These are phyloP conservation scores for Crotalus horridus DNA, from an alignment of 2,113 vertebrate species.

Conservation along the genomic window DNA sequence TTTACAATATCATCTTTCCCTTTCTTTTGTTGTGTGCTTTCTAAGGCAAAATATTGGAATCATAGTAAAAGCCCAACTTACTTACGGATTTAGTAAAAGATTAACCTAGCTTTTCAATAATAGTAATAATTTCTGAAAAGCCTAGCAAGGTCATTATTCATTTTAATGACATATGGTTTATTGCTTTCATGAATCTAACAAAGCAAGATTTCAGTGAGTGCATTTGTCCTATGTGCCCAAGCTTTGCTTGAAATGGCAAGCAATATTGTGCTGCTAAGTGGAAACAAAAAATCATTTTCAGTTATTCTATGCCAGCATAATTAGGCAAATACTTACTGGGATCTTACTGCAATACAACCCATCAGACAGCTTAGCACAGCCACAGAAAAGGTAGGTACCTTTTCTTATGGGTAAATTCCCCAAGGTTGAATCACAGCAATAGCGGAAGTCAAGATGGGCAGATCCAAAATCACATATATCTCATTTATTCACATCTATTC, in stretches of 20 bases:
- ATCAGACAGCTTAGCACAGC: background rate
- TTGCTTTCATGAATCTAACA: constrained; percentile 17
- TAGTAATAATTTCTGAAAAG: constrained; percentile 45
- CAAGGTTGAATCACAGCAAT: background rate
- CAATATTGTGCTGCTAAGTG: background rate
- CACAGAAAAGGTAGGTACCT: background rate
- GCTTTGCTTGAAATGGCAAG: fast-evolving
- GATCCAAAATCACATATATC: background rate
- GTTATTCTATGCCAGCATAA: background rate
- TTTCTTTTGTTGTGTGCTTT: constrained; percentile 13
- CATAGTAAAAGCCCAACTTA: constrained; percentile 47
- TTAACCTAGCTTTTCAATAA: constrained; percentile 57
- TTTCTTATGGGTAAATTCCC: background rate
- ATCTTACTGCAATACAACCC: background rate
- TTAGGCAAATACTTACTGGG: constrained; percentile 5
- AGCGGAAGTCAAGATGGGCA: background rate
- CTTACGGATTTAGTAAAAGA: constrained; percentile 49
- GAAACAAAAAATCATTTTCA: constrained; percentile 19
- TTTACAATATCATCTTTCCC: background rate
- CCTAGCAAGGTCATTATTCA: constrained; percentile 10
- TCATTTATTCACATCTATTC: background rate
- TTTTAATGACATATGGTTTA: constrained; percentile 38
- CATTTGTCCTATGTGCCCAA: background rate
- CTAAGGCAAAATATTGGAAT: constrained; percentile 43
- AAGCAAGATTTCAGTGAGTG: constrained; percentile 16